Evolutionary conservation across 2,113 vertebrate genomes (phyloP).

Genomic region (Otocyon megalotis): DNA sequence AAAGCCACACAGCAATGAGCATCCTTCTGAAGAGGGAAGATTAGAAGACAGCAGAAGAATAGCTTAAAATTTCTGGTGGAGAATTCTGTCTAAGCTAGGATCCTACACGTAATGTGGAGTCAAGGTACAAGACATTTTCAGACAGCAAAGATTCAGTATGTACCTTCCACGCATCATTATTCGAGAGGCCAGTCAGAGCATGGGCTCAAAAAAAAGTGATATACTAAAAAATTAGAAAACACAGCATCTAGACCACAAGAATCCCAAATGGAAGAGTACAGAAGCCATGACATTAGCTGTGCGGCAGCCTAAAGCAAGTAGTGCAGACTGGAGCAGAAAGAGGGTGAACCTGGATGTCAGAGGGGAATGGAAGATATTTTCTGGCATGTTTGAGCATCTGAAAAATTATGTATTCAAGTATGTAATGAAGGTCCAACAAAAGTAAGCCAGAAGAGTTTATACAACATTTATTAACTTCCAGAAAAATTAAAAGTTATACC

Average conservation of each 20-base stretch:
- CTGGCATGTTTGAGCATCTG: neutral
- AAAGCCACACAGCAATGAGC: neutral
- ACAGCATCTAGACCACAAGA: neutral
- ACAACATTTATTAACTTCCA: neutral
- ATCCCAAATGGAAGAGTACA: neutral
- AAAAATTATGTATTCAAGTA: neutral
- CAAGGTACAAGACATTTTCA: neutral
- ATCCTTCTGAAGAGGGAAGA: neutral
- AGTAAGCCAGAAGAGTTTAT: constrained; percentile 6
- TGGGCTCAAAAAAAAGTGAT: neutral
- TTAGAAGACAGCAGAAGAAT: neutral
- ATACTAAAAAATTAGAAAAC: neutral
- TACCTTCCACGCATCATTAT: neutral
- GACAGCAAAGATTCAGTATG: neutral
- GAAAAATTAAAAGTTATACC: neutral
- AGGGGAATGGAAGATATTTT: neutral
- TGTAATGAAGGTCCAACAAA: neutral
- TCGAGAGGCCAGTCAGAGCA: neutral
- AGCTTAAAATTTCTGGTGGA: neutral
- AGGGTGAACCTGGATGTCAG: neutral
- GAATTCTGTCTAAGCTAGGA: neutral
- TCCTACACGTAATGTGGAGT: neutral
- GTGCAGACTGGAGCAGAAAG: neutral
- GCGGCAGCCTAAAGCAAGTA: neutral
- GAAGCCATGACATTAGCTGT: neutral